A percentile compares a stretch with the other conserved stretches of the same genome.
Conservation (phyloP, 2,888 invertebrate genomes). For the Euplagia quadripunctaria region DNA sequence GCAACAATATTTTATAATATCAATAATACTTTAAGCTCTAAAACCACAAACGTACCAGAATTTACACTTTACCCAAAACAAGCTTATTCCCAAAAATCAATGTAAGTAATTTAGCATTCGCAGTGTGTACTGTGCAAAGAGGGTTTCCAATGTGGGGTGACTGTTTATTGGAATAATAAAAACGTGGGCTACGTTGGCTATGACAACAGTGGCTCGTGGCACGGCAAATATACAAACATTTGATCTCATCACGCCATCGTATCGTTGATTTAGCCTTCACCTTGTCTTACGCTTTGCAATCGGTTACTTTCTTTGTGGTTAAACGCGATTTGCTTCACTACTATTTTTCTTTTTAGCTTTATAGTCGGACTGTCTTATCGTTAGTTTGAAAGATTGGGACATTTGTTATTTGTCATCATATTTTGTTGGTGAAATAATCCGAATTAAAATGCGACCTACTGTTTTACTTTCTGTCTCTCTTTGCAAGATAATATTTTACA, state of each 20-base stretch:
- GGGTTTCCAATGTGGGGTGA: slow-evolving; percentile 69
- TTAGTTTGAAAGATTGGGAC: not conserved
- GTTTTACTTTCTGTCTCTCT: not conserved
- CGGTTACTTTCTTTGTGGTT: slow-evolving; percentile 40
- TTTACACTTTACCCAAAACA: slow-evolving; percentile 10
- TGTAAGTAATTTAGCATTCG: slow-evolving; percentile 68
- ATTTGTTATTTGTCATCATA: not conserved
- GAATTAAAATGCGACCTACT: no score
- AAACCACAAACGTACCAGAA: not conserved
- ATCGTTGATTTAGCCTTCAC: slow-evolving; percentile 42
- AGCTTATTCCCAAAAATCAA: slow-evolving; percentile 60
- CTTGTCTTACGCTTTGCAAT: slow-evolving; percentile 38
- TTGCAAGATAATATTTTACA: not conserved
- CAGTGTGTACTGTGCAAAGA: slow-evolving; percentile 50
- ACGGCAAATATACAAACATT: slow-evolving; percentile 48
- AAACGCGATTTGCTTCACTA: slow-evolving; percentile 19
- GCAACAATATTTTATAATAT: not conserved
- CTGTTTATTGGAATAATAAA: slow-evolving; percentile 74
- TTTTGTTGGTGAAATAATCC: no score
- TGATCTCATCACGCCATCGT: slow-evolving; percentile 43
- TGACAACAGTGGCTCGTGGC: slow-evolving; percentile 58
- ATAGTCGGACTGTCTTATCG: not conserved
- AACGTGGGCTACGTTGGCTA: slow-evolving; percentile 69
- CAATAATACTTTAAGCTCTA: not conserved
- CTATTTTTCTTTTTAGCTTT: slow-evolving; percentile 9